Percentiles rank a stretch among this genome's conserved stretches.
phyloP scores from a whole-genome alignment of 2,888 invertebrate species.

The Orthosia gothica region DNA sequence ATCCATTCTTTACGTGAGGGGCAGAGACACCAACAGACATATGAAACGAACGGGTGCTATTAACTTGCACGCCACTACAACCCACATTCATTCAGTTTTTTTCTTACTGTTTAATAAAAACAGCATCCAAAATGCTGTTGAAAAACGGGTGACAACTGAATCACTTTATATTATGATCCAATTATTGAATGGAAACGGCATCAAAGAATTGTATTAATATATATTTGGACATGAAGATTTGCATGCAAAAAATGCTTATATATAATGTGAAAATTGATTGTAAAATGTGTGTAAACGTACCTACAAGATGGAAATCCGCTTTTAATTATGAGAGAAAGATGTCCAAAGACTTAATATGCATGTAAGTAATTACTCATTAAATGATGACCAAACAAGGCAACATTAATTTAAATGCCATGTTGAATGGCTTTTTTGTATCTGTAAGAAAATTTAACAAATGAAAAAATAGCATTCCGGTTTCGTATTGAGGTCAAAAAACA shows the following conservation, averaged over 20 bases:
- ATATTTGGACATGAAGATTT: conserved; percentile 3
- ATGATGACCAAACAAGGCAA: conserved; percentile 2
- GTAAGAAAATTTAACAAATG: not conserved
- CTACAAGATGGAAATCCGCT: not conserved
- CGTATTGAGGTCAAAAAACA: not conserved
- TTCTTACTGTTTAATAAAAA: conserved; percentile 14
- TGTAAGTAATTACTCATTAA: conserved; percentile 3
- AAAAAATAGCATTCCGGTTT: not conserved
- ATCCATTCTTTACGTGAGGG: conserved; percentile 17
- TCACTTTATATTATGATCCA: conserved; percentile 2
- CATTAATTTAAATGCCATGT: conserved; percentile 22
- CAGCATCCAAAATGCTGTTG: conserved; percentile 15
- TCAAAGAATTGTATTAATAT: not conserved
- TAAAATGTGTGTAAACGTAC: not conserved
- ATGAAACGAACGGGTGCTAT: conserved; percentile 22
- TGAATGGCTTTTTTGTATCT: conserved; percentile 12
- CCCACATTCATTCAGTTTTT: conserved; percentile 12
- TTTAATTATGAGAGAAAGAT: not conserved
- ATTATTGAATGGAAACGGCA: not conserved
- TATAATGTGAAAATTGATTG: not conserved
- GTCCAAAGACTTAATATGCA: not conserved
- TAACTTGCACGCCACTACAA: conserved; percentile 23
- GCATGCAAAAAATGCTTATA: conserved; percentile 1
- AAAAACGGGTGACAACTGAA: conserved; percentile 12
- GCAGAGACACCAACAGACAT: conserved; percentile 41